Evolutionary conservation across 2,113 vertebrate genomes (phyloP).

Genomic region (Verasper variegatus): DNA sequence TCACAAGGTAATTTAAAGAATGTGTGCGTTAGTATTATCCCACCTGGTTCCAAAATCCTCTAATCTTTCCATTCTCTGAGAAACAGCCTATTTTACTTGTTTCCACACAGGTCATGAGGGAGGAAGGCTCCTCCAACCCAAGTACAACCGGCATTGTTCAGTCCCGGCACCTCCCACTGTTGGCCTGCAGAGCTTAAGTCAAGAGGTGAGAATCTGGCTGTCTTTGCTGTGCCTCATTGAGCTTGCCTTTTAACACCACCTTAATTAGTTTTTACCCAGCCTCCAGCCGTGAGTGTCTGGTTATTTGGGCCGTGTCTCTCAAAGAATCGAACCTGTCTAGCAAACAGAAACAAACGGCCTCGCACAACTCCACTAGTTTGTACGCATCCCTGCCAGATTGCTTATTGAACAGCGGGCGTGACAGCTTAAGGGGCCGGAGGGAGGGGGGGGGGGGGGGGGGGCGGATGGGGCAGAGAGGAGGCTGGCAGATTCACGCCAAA

Average conservation of each 20-base stretch:
- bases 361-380: constrained; percentile 61
- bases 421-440: constrained; percentile 57
- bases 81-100: not conserved
- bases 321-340: constrained; percentile 80
- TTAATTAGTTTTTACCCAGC: constrained; percentile 82
- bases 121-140: constrained; percentile 29
- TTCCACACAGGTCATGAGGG: not conserved
- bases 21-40: not conserved
- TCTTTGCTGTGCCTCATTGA: constrained; percentile 71
- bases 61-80: not conserved
- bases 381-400: constrained; percentile 69
- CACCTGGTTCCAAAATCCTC: not conserved
- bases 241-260: constrained; percentile 79
- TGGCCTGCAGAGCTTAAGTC: constrained; percentile 61
- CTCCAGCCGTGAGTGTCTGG: constrained; percentile 69
- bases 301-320: constrained; percentile 71
- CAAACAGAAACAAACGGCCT: constrained; percentile 79
- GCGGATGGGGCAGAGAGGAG: constrained; percentile 3
- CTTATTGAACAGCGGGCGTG: constrained; percentile 74
- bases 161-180: constrained; percentile 19
- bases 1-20: no score
- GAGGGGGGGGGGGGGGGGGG: constrained; percentile 29
- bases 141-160: not conserved
- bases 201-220: constrained; percentile 68
- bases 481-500: constrained; percentile 53